These are phyloP conservation scores for Genyomyrus donnyi DNA, from an alignment of 2,113 vertebrate species.

Conservation along the genomic window DNA sequence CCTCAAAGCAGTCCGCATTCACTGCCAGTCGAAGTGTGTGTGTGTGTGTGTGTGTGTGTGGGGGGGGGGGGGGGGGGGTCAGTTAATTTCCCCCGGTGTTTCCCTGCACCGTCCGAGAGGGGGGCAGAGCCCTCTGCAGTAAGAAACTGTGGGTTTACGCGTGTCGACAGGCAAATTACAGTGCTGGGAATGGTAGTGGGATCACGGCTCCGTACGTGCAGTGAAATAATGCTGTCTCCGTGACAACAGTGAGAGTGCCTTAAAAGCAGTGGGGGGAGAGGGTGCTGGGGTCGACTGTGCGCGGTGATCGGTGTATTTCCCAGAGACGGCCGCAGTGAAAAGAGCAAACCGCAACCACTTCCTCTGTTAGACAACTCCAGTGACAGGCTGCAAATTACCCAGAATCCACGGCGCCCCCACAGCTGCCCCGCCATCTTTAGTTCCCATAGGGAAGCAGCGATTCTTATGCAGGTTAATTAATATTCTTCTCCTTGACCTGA, in stretches of 20 bases:
- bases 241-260: not conserved
- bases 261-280: not conserved
- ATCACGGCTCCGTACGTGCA: not conserved
- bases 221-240: not conserved
- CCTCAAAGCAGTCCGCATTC: not conserved
- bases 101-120: not conserved
- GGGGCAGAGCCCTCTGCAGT: not conserved
- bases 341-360: not conserved
- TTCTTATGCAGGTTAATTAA: slow-evolving; percentile 1
- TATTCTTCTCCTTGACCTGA: not conserved
- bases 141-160: not conserved
- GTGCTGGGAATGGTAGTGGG: not conserved
- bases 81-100: not conserved
- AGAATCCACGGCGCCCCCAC: not conserved
- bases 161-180: not conserved
- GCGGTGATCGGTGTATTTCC: not conserved
- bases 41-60: no score
- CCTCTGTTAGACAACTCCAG: not conserved
- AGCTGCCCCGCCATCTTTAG: not conserved
- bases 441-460: not conserved
- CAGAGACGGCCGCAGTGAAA: not conserved
- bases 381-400: not conserved
- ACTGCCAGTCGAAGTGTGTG: not conserved
- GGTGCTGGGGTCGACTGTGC: not conserved
- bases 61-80: not conserved